These are phyloP conservation scores for Cyanoliseus patagonus DNA, from an alignment of 2,113 vertebrate species.

Conservation along the genomic window DNA sequence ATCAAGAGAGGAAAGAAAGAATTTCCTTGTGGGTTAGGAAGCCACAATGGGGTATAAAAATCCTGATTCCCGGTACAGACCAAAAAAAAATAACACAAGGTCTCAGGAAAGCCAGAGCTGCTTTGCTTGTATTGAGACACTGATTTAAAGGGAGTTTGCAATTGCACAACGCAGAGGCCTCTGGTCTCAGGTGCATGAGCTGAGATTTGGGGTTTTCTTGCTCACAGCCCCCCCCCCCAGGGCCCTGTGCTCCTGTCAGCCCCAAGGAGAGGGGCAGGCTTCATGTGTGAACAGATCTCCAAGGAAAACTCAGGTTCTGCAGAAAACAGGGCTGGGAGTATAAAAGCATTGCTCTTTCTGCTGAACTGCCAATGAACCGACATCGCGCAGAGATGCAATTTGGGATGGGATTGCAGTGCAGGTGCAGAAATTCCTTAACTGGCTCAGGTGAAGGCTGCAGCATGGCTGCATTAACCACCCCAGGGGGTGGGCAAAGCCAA, in stretches of 20 bases:
- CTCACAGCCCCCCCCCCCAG: not conserved
- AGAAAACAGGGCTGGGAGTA: not conserved
- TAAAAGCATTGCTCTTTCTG: not conserved
- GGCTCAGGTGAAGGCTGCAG: not conserved
- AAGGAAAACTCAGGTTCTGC: not conserved
- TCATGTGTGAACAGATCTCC: not conserved
- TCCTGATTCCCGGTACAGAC: not conserved
- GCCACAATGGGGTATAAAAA: not conserved
- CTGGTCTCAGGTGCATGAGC: accelerated
- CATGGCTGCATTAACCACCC: accelerated
- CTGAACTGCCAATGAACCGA: accelerated
- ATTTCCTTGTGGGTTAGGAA: not conserved
- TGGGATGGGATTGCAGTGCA: accelerated
- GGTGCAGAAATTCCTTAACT: not conserved
- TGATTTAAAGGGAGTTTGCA: not conserved
- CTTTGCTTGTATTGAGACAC: not conserved
- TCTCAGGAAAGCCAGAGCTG: not conserved
- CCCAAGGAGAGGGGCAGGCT: not conserved
- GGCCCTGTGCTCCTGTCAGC: not conserved
- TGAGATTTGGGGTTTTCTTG: not conserved
- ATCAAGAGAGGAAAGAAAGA: not conserved
- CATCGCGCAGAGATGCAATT: accelerated
- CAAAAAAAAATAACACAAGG: no score
- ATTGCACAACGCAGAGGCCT: accelerated
- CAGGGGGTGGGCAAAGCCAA: not conserved